These are phyloP conservation scores for Colius striatus DNA, from an alignment of 2,113 vertebrate species.

Conservation along the genomic window DNA sequence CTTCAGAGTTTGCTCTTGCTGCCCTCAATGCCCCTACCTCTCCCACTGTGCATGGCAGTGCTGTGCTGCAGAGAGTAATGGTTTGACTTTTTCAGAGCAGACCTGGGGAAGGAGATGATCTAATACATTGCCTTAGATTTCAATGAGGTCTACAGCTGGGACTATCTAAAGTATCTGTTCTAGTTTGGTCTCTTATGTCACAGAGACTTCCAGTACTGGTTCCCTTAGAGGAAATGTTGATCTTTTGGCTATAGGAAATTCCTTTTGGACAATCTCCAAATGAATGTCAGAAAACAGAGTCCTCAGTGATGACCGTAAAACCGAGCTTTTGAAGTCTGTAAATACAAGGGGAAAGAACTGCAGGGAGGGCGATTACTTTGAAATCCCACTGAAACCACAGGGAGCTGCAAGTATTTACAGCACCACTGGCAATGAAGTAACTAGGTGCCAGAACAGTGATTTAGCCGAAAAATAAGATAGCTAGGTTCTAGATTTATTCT, in stretches of 20 bases:
- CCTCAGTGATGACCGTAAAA: conserved; percentile 8
- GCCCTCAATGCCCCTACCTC: background rate
- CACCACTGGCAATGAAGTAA: conserved; percentile 49
- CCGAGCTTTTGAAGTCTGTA: conserved; percentile 54
- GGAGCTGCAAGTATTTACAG: conserved; percentile 42
- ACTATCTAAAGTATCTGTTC: background rate
- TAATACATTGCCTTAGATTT: background rate
- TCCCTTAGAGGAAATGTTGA: background rate
- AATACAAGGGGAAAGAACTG: conserved; percentile 44
- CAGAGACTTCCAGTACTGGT: background rate
- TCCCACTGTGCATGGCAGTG: background rate
- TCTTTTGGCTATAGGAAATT: background rate
- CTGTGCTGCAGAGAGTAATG: background rate
- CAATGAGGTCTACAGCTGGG: background rate
- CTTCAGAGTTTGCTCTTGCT: background rate
- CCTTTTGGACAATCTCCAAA: background rate
- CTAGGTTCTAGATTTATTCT: background rate
- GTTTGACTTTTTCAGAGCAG: background rate
- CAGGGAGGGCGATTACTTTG: conserved; percentile 36
- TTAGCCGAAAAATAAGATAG: conserved; percentile 31
- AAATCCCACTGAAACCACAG: conserved; percentile 53
- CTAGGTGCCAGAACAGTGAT: conserved; percentile 38
- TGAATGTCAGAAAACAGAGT: background rate
- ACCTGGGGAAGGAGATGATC: background rate
- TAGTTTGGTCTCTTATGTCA: background rate